Conservation (phyloP, 2,888 invertebrate genomes). For the Lamproptera curius region DNA sequence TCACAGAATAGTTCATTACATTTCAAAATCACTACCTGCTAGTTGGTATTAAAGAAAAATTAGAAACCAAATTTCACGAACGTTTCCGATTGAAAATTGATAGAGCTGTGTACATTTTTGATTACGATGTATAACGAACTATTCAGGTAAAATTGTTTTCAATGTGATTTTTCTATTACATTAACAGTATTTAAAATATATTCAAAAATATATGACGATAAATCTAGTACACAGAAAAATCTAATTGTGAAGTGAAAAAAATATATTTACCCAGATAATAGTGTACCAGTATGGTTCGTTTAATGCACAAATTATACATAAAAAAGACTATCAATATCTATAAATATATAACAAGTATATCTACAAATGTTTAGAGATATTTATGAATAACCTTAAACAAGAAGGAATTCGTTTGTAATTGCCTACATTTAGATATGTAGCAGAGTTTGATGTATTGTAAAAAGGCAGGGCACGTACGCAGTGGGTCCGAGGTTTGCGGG, state of each 20-base stretch:
- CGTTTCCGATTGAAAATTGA: not conserved
- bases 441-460: conserved; percentile 1
- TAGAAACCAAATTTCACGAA: conserved; percentile 15
- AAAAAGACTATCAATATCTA: not conserved
- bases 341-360: not conserved
- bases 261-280: not conserved
- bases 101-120: too few species aligned
- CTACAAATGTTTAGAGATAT: not conserved
- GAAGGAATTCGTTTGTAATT: not conserved
- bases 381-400: not conserved
- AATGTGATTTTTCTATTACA: too few species aligned
- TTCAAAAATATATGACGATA: too few species aligned
- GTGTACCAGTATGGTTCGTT: not conserved
- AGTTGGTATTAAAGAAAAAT: conserved; percentile 21
- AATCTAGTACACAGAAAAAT: too few species aligned
- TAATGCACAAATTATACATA: not conserved
- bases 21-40: conserved; percentile 29
- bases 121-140: too few species aligned
- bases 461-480: conserved; percentile 12
- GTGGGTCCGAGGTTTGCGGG: conserved; percentile 6
- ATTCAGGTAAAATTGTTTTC: too few species aligned
- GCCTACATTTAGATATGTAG: conserved; percentile 1
- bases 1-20: conserved; percentile 50
- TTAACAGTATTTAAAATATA: too few species aligned
- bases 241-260: too few species aligned